phyloP scores from a whole-genome alignment of 2,113 vertebrate genomes.

The Genyomyrus donnyi region DNA sequence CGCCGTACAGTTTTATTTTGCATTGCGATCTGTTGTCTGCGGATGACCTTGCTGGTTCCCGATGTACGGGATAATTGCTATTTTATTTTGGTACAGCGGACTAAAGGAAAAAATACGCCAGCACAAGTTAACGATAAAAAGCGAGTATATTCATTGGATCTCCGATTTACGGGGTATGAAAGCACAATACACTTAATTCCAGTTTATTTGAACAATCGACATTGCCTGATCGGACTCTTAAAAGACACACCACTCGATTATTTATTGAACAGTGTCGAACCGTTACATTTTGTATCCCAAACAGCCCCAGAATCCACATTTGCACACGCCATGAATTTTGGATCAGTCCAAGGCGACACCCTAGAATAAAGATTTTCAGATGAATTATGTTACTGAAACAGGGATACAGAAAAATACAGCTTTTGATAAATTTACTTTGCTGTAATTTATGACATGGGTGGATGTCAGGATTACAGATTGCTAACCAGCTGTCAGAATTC shows the following conservation, averaged over 20 bases:
- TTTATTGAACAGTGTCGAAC: not conserved
- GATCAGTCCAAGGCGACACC: not conserved
- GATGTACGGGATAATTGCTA: not conserved
- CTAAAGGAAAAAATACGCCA: not conserved
- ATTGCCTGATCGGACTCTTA: not conserved
- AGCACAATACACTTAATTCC: not conserved
- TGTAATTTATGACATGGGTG: not conserved
- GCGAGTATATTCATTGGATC: not conserved
- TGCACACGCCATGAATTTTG: not conserved
- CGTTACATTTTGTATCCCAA: not conserved
- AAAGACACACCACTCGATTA: not conserved
- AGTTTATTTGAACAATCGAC: not conserved
- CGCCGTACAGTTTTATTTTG: not conserved
- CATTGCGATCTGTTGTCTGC: not conserved
- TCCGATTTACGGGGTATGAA: not conserved
- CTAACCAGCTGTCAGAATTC: slow-evolving; percentile 1
- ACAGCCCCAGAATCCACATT: not conserved
- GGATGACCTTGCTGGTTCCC: not conserved
- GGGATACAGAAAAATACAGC: not conserved
- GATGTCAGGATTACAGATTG: not conserved
- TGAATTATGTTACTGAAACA: not conserved
- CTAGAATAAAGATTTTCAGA: not conserved
- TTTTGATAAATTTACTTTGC: not conserved
- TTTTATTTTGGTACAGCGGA: not conserved
- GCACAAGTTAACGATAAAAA: not conserved